These are phyloP conservation scores for Microcebus jonahi DNA, from an alignment of 2,113 vertebrate species.

Conservation along the genomic window DNA sequence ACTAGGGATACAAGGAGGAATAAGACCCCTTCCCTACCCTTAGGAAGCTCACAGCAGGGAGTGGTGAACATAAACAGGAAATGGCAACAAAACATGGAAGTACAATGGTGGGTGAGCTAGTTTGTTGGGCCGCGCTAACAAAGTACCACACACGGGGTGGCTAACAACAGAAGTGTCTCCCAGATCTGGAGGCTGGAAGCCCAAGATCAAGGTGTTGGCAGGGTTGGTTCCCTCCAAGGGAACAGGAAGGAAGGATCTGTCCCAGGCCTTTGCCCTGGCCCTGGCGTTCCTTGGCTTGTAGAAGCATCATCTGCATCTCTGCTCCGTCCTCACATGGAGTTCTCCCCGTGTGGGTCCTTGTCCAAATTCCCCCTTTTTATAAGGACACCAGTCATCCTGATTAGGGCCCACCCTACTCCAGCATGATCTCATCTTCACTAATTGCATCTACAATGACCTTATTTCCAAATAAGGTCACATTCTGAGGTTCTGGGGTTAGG, in stretches of 20 bases:
- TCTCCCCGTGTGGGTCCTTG: background rate
- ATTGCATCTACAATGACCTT: background rate
- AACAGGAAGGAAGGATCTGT: background rate
- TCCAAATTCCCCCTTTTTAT: background rate
- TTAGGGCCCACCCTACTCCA: background rate
- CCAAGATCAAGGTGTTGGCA: background rate
- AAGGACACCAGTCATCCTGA: background rate
- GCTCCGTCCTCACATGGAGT: background rate
- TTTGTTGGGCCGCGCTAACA: background rate
- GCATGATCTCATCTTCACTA: background rate
- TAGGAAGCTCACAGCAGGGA: background rate
- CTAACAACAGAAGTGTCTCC: background rate
- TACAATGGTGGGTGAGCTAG: background rate
- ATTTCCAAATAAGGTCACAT: background rate
- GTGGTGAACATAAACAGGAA: background rate
- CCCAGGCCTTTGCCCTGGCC: background rate
- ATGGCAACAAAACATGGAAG: background rate
- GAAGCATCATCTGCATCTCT: background rate
- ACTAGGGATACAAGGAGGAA: background rate
- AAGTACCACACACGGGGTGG: too few species aligned
- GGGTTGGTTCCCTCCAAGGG: background rate
- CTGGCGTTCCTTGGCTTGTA: background rate
- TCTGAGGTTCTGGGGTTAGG: background rate
- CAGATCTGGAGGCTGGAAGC: background rate
- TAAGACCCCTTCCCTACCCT: background rate